Percentiles rank a stretch among this genome's conserved stretches.
These are phyloP conservation scores for Tychaedon coryphoeus DNA, from an alignment of 2,113 vertebrate genomes.

Conservation along the genomic window DNA sequence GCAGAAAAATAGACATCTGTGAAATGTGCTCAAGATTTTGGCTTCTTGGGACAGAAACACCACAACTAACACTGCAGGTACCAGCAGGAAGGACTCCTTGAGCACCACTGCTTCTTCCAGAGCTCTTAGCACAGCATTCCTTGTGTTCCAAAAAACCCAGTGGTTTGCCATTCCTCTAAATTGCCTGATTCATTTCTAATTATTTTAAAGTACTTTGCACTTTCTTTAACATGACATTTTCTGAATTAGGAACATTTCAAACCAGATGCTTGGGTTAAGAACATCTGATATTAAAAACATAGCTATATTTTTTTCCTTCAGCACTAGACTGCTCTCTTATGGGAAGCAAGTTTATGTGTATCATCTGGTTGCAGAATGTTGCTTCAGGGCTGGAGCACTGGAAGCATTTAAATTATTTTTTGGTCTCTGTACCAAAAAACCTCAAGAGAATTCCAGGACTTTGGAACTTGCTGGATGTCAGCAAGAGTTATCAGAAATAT, in stretches of 20 bases:
- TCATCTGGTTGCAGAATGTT: conserved; percentile 75
- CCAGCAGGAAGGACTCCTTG: neutral
- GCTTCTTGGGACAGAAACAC: neutral
- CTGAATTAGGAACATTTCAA: conserved; percentile 61
- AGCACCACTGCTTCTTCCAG: neutral
- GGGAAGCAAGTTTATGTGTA: conserved; percentile 53
- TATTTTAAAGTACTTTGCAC: conserved; percentile 64
- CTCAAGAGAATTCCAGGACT: conserved; percentile 39
- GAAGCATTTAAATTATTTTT: conserved; percentile 43
- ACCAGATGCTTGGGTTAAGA: conserved; percentile 70
- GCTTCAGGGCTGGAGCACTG: conserved; percentile 36
- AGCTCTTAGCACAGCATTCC: neutral
- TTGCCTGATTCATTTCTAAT: conserved; percentile 53
- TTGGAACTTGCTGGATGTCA: conserved; percentile 15
- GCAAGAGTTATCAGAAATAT: conserved; percentile 17
- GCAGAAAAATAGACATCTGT: neutral
- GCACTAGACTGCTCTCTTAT: conserved; percentile 50
- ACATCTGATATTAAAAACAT: conserved; percentile 68
- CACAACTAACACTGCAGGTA: neutral
- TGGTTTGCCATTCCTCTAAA: conserved; percentile 21
- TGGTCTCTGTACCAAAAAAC: conserved; percentile 8
- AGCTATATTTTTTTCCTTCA: neutral
- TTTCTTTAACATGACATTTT: conserved; percentile 70
- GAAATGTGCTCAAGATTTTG: neutral
- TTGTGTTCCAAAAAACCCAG: neutral